These are phyloP conservation scores for Heteromormyrus szaboi DNA, from an alignment of 2,797 vertebrate genomes.

Conservation along the genomic window DNA sequence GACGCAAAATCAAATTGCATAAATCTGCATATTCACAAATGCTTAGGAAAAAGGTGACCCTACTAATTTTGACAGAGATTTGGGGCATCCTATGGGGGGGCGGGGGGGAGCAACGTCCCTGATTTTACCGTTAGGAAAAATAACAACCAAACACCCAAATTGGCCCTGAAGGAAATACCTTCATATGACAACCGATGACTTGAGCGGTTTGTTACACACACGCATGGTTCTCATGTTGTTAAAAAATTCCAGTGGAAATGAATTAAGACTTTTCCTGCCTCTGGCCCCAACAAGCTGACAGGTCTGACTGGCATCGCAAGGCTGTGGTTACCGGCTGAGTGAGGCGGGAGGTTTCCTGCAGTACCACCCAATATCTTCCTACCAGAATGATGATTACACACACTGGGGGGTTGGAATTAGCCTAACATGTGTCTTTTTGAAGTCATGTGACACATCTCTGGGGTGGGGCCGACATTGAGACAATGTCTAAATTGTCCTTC, in stretches of 20 bases:
- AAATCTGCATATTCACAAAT: not conserved
- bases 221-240: not conserved
- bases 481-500: not conserved
- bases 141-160: not conserved
- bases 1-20: not conserved
- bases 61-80: not conserved
- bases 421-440: slow-evolving; percentile 4
- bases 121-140: not conserved
- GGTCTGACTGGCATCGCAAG: not conserved
- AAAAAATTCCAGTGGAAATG: slow-evolving; percentile 4
- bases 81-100: not conserved
- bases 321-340: not conserved
- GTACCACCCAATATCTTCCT: not conserved
- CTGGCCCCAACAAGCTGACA: slow-evolving; percentile 1
- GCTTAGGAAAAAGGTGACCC: not conserved
- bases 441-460: not conserved
- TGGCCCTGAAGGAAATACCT: not conserved
- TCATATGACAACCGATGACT: not conserved
- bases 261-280: not conserved
- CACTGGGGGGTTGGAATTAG: not conserved
- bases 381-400: not conserved
- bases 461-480: not conserved
- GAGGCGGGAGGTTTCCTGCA: not conserved
- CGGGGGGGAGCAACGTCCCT: not conserved
- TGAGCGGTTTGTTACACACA: not conserved